These are phyloP conservation scores for Phasianus colchicus DNA, from an alignment of 2,113 vertebrate species.

Conservation along the genomic window DNA sequence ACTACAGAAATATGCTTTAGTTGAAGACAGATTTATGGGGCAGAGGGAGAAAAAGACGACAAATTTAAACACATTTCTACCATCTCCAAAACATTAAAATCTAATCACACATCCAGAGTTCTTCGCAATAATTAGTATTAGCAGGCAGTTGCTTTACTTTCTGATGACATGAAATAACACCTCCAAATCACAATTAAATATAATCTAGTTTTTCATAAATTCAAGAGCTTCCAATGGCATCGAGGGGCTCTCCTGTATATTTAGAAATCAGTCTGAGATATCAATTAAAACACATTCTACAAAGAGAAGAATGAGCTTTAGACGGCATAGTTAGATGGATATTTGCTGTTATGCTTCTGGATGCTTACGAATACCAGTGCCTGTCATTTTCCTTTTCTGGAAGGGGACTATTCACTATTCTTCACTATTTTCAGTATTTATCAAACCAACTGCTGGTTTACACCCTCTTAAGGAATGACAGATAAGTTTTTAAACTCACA, in stretches of 20 bases:
- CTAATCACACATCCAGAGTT: neutral
- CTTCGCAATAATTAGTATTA: neutral
- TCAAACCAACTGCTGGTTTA: conserved; percentile 12
- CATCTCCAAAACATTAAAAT: neutral
- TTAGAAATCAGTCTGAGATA: neutral
- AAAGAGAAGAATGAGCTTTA: neutral
- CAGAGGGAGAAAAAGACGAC: neutral
- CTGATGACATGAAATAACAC: neutral
- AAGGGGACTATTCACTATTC: neutral
- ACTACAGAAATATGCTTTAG: neutral
- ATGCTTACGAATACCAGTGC: neutral
- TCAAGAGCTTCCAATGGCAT: neutral
- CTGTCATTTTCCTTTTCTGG: neutral
- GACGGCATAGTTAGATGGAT: neutral
- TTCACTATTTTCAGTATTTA: conserved; percentile 34
- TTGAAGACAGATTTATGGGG: neutral
- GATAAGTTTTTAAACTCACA: conserved; percentile 24
- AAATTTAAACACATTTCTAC: neutral
- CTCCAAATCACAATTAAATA: neutral
- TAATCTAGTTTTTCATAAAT: neutral
- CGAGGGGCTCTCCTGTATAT: neutral
- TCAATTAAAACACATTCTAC: no score
- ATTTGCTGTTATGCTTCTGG: neutral
- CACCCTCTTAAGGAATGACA: neutral
- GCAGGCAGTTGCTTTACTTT: neutral